phyloP scores from a whole-genome alignment of 2,888 invertebrate species.

The Leptura quadrifasciata region DNA sequence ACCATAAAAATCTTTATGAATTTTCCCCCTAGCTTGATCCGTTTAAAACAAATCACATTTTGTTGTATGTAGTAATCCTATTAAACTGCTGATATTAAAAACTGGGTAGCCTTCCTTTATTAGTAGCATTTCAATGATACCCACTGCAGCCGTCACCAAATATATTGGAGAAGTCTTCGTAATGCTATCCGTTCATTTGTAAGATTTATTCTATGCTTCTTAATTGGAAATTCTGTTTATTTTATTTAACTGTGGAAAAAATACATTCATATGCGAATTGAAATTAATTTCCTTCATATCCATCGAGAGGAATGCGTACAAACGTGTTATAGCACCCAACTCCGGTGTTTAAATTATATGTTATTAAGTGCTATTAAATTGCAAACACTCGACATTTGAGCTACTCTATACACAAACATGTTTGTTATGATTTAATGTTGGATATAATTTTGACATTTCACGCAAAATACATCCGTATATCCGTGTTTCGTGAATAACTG shows the following conservation, averaged over 20 bases:
- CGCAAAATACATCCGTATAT: neutral
- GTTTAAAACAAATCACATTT: constrained; percentile 23
- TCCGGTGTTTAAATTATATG: neutral
- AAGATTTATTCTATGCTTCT: neutral
- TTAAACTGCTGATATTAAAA: constrained; percentile 1
- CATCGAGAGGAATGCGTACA: neutral
- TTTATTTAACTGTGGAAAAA: neutral
- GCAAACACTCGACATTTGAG: neutral
- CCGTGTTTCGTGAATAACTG: too few relatives aligned
- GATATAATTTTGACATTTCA: neutral
- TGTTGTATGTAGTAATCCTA: constrained; percentile 18
- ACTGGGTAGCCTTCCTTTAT: neutral
- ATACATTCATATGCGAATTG: neutral
- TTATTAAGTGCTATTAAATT: neutral
- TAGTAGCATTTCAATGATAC: neutral
- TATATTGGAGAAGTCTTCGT: neutral
- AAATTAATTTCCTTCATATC: neutral
- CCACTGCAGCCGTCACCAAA: neutral
- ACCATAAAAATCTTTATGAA: constrained; percentile 25
- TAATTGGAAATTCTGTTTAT: neutral
- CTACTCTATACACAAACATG: neutral
- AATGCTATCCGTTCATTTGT: neutral
- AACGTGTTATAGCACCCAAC: neutral
- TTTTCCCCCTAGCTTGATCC: constrained; percentile 15
- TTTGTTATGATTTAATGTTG: neutral